Percentiles rank a stretch among this genome's conserved stretches.
phyloP scores from a whole-genome alignment of 2,888 invertebrate genomes.

The Melipona beecheii region DNA sequence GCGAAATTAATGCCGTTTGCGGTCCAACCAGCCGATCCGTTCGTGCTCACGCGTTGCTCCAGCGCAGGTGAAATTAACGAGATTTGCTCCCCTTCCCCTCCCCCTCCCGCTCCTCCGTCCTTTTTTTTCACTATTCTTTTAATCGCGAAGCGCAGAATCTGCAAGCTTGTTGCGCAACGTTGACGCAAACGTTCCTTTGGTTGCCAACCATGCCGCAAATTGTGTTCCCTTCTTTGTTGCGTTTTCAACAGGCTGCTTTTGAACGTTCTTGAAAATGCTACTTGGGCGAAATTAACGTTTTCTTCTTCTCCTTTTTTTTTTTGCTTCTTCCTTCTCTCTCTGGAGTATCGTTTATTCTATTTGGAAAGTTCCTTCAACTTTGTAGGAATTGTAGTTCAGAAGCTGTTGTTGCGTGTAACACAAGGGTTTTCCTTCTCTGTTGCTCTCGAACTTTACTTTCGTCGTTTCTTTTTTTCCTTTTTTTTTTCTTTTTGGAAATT shows the following conservation, averaged over 20 bases:
- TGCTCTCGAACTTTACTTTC: too few species aligned
- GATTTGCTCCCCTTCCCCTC: not conserved
- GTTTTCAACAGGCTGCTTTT: not conserved
- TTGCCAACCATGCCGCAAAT: not conserved
- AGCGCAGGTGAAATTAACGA: conserved; percentile 24
- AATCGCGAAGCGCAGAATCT: not conserved
- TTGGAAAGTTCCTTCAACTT: too few species aligned
- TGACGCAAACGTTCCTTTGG: not conserved
- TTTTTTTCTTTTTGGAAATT: not conserved
- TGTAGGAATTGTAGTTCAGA: too few species aligned
- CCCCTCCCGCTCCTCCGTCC: not conserved
- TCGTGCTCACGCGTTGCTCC: not conserved
- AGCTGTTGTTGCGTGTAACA: too few species aligned
- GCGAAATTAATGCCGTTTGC: conserved; percentile 40
- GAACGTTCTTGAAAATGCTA: not conserved
- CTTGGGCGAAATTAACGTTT: not conserved
- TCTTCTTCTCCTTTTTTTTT: too few species aligned
- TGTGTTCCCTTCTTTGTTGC: not conserved
- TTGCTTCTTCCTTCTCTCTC: too few species aligned
- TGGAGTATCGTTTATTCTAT: not conserved
- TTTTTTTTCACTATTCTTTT: not conserved
- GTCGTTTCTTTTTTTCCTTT: not conserved
- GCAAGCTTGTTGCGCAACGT: not conserved
- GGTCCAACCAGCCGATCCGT: conserved; percentile 2
- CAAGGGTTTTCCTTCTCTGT: too few species aligned